A percentile compares a stretch with the other conserved stretches of the same genome.
phyloP scores from a whole-genome alignment of 2,888 invertebrate species.

The Cantharis rustica region DNA sequence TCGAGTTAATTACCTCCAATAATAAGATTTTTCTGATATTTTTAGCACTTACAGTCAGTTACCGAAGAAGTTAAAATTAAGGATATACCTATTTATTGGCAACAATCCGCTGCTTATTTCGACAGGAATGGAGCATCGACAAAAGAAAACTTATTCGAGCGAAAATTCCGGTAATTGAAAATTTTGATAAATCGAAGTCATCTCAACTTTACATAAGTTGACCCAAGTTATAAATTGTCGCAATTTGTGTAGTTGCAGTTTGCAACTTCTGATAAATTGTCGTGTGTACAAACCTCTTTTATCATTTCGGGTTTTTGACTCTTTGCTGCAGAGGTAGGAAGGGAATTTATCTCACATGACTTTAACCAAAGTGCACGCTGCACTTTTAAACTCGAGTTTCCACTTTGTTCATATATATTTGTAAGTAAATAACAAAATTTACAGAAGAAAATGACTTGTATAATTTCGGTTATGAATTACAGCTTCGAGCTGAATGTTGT shows the following conservation, averaged over 20 bases:
- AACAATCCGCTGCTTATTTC: background rate
- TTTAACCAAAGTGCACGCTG: background rate
- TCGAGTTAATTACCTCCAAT: background rate
- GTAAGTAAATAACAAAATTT: background rate
- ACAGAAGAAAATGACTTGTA: background rate
- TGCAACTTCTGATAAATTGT: background rate
- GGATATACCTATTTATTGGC: background rate
- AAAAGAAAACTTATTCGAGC: background rate
- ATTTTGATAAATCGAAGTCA: background rate
- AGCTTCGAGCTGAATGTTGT: background rate
- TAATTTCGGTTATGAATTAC: background rate
- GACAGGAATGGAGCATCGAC: background rate
- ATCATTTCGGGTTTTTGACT: background rate
- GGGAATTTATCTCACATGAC: background rate
- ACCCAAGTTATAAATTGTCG: background rate
- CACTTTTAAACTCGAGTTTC: background rate
- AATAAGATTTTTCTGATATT: background rate
- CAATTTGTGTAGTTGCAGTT: background rate
- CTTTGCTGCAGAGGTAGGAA: background rate
- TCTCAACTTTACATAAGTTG: background rate
- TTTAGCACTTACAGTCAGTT: no score
- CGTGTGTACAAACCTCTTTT: background rate
- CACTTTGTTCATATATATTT: background rate
- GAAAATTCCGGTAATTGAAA: background rate
- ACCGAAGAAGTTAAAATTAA: background rate